Evolutionary conservation across 2,113 vertebrate genomes (phyloP).

Genomic region (Prunella fulvescens): DNA sequence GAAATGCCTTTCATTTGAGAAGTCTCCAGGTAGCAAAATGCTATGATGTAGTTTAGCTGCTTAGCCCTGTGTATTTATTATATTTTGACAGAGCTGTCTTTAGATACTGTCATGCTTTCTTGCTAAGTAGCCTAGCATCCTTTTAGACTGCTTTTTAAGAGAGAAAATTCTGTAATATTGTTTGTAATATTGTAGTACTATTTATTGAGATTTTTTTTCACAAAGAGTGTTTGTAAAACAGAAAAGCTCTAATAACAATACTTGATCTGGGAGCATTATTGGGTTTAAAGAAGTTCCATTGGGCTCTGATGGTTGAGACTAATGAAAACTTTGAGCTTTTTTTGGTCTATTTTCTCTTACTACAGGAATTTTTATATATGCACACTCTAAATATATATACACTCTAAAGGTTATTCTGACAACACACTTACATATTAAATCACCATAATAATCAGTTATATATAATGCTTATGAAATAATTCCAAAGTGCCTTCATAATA

Average conservation of each 20-base stretch:
- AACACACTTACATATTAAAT: slow-evolving; percentile 23
- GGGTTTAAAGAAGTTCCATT: not conserved
- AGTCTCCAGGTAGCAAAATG: not conserved
- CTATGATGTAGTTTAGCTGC: not conserved
- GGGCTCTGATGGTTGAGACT: not conserved
- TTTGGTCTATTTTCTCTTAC: not conserved
- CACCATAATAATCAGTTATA: not conserved
- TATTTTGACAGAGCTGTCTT: not conserved
- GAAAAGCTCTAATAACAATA: not conserved
- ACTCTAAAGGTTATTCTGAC: not conserved
- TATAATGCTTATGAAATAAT: not conserved
- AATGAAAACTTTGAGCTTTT: not conserved
- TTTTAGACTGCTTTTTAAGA: not conserved
- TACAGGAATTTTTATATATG: not conserved
- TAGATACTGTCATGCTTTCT: not conserved
- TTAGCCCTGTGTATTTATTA: not conserved
- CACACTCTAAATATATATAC: not conserved
- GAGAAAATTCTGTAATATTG: not conserved
- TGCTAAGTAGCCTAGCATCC: not conserved
- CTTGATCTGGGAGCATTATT: not conserved
- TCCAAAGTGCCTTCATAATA: not conserved
- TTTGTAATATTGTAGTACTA: not conserved
- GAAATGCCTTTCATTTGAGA: not conserved
- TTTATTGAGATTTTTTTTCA: slow-evolving; percentile 3
- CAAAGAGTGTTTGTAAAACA: not conserved